phyloP scores from a whole-genome alignment of 2,113 vertebrate species.

The Columba livia region DNA sequence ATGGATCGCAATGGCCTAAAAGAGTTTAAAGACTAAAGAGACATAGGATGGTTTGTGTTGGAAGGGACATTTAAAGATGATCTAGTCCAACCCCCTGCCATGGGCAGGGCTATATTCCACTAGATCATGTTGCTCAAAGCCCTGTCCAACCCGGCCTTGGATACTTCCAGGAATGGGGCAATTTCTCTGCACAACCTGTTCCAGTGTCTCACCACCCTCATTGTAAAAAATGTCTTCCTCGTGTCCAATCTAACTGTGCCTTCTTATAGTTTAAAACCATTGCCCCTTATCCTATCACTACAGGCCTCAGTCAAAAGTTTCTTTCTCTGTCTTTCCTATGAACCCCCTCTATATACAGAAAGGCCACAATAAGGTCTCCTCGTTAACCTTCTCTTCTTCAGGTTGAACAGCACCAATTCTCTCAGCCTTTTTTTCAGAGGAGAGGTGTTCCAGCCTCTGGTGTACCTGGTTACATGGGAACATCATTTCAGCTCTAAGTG shows the following conservation, averaged over 20 bases:
- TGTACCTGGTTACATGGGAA: neutral
- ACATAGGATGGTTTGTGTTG: no score
- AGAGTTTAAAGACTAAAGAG: neutral
- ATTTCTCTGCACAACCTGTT: neutral
- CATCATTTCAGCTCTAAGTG: neutral
- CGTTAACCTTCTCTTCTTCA: neutral
- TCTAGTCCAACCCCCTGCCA: no score
- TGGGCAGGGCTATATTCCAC: neutral
- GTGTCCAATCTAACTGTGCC: neutral
- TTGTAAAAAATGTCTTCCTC: neutral
- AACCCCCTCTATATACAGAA: neutral
- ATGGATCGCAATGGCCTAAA: rapidly evolving
- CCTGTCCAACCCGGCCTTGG: neutral
- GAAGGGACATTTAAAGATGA: neutral
- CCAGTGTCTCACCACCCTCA: neutral
- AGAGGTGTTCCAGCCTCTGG: neutral
- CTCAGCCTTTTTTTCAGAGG: neutral
- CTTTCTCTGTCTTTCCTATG: neutral
- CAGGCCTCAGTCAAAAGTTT: neutral
- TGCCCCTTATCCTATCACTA: neutral
- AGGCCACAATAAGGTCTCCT: neutral
- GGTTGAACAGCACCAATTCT: neutral
- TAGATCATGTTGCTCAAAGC: neutral
- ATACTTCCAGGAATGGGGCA: neutral
- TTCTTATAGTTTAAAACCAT: neutral